Evolutionary conservation across 2,888 invertebrate species (phyloP).

Genomic region (Cheilosia variabilis): DNA sequence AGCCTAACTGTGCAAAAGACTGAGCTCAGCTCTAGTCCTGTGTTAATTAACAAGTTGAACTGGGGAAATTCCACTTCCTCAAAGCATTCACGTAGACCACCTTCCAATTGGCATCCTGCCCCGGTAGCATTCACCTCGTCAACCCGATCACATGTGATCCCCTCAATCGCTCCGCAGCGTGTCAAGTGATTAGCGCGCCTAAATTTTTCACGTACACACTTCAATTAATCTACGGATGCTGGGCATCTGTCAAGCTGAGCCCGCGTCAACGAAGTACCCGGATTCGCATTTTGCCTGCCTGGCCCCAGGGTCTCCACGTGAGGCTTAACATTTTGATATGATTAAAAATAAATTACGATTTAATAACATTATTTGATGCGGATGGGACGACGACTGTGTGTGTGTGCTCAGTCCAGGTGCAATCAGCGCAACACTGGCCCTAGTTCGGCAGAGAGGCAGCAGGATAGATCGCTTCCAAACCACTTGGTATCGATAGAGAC

Average conservation of each 20-base stretch:
- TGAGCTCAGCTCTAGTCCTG: not conserved
- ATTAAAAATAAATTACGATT: constrained; percentile 75
- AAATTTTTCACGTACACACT: constrained; percentile 43
- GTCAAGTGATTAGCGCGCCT: constrained; percentile 44
- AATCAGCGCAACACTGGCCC: constrained; percentile 24
- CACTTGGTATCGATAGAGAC: constrained; percentile 66
- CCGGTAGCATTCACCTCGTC: constrained; percentile 29
- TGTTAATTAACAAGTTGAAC: constrained; percentile 9
- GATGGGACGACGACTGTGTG: constrained; percentile 30
- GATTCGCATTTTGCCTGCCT: constrained; percentile 52
- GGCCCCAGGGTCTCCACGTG: constrained; percentile 51
- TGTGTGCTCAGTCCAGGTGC: constrained; percentile 41
- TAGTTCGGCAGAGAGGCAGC: constrained; percentile 11
- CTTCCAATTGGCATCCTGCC: not conserved
- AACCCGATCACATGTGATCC: constrained; percentile 31
- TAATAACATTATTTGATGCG: constrained; percentile 73
- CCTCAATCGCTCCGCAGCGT: constrained; percentile 7
- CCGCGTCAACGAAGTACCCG: constrained; percentile 50
- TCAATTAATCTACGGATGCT: constrained; percentile 56
- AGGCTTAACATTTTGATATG: constrained; percentile 67
- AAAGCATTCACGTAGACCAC: not conserved
- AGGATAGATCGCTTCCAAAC: constrained; percentile 70
- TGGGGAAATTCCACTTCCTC: constrained; percentile 19
- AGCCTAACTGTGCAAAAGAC: too few relatives aligned
- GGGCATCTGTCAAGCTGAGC: constrained; percentile 51